Base-by-base conservation (phyloP, 2,888 invertebrate species). In the Pantelozetes paolii region DNA sequence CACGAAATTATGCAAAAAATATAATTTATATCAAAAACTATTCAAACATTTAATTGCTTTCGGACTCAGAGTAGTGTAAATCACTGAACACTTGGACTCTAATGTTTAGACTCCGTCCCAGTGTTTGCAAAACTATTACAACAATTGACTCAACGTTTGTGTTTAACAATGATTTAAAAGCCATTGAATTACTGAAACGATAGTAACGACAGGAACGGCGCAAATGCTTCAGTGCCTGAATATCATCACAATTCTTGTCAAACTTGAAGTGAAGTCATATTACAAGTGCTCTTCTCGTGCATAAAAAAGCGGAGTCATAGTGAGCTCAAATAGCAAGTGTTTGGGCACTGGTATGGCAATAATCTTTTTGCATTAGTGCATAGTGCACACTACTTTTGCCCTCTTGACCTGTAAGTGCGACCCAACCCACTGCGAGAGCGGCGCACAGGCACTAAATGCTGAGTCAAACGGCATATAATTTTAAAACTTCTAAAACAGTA, bases 391-490 rank as follows among this genome's bases (percentile, higher is more conserved):
- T 45, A 42, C 45, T 26, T 45, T 67, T n/a, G 45, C 42, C 69
- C 69, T 45, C 69, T 69, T 69, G 26, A 69, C 69, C 69, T 28
- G 69, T 42, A 69, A 69, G 69, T 69, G 69, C 69, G 69, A 69
- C 69, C 69, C 69, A 69, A 69, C 69, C 69, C 69, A 69, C 69
- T 45, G 28, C 2, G 64, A 20, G 64, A 20, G 36, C 64, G 36
- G 64, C 64, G 40, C 64, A 32, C 64, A 30, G 30, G 8, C 30
- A 50, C 15, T 57, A 30, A 57, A 57, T 23, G 23, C 30, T 57
- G 28, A 28, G 9, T 13, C 54, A 23, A 54, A 54, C 20, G 23
- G 54, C 20, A 54, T 50, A 50, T 23, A 23, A 54, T 23, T 23
- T 23, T 54, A 54, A 54, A 54, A 54, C 23, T 54, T 26, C 15